These are phyloP conservation scores for Lepus europaeus DNA, from an alignment of 2,113 vertebrate species.

Conservation along the genomic window DNA sequence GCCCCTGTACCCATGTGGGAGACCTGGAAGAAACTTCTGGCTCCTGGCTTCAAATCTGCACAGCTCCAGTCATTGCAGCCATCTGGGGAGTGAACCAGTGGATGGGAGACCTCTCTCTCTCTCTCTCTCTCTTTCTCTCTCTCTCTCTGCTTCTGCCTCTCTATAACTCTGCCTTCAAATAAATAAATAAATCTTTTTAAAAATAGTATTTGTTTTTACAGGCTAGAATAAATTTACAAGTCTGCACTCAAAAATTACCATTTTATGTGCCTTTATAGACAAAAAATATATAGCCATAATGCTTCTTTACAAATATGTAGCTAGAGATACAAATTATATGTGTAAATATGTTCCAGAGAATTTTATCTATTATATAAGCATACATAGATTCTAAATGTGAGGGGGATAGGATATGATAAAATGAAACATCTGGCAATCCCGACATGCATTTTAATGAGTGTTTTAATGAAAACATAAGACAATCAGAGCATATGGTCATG, in stretches of 20 bases:
- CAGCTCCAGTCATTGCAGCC: too few species aligned
- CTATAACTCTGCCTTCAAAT: too few species aligned
- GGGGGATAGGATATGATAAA: conserved; percentile 67
- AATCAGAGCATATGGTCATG: conserved; percentile 63
- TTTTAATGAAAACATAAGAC: conserved; percentile 64
- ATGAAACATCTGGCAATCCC: conserved; percentile 74
- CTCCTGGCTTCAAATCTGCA: too few species aligned
- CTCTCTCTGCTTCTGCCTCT: too few species aligned
- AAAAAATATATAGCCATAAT: background rate
- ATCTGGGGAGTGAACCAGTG: too few species aligned
- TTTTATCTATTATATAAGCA: conserved; percentile 36
- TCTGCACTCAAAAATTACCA: background rate
- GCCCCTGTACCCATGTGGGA: too few species aligned
- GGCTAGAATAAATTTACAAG: background rate
- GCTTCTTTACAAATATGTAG: conserved; percentile 29
- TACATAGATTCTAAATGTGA: conserved; percentile 56
- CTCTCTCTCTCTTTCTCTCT: too few species aligned
- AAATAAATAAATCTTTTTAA: too few species aligned
- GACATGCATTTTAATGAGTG: conserved; percentile 65
- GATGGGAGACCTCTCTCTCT: too few species aligned
- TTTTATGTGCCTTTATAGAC: background rate
- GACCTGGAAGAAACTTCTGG: too few species aligned
- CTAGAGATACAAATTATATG: conserved; percentile 48
- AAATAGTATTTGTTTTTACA: conserved; percentile 23
- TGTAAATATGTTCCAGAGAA: conserved; percentile 53